Base-by-base conservation (phyloP, 2,888 invertebrate genomes). In the Drosophila acutilabella region DNA sequence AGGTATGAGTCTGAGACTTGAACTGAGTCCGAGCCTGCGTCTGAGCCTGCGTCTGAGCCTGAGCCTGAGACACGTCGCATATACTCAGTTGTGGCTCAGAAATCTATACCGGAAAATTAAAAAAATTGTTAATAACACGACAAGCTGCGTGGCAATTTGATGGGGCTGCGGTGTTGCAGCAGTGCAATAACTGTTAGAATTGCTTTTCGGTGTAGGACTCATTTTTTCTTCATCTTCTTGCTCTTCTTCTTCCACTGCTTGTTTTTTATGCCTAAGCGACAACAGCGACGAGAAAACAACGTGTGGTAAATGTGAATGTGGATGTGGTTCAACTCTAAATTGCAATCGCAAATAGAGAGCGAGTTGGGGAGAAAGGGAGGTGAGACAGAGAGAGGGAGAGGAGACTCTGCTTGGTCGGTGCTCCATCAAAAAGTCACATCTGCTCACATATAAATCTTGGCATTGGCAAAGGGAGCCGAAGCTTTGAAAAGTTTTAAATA, bases 31-130 rank as follows among this genome's bases (percentile, higher is more conserved):
- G 41, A 44, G 50, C 13, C 48, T 23, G 45, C 40, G 44, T 53
- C 42, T 52, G 41, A 44, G 50, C 13, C 48, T 23, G 45, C 40
- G 44, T 53, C 42, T 52, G 6, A 36, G 54, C 53, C 59, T 45
- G 41, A 44, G 50, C 10, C 48, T 23, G n/a, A 48, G 50, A 59
- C 57, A 73, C 74, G 66, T 73, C 70, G 73, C 75, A 52, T 61
- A 58, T 75, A 71, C 61, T 71, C 60, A 71, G 76, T 62, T 66
- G 65, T 68, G 77, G 69, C 75, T 73, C 64, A 88, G 87, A 88
- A 87, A 87, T 88, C 86, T 87, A 87, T 88, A 88, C 86, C 88
- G 86, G 88, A 87, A 87, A 87, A 87, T 87, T 88, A 88, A 85
- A 84, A 84, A 84, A 88, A 87, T 84, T 86, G 88, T 86, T 87